Percentiles rank a stretch among this genome's conserved stretches.
Conservation (phyloP, 2,797 vertebrate species). For the Hirundo rustica region DNA sequence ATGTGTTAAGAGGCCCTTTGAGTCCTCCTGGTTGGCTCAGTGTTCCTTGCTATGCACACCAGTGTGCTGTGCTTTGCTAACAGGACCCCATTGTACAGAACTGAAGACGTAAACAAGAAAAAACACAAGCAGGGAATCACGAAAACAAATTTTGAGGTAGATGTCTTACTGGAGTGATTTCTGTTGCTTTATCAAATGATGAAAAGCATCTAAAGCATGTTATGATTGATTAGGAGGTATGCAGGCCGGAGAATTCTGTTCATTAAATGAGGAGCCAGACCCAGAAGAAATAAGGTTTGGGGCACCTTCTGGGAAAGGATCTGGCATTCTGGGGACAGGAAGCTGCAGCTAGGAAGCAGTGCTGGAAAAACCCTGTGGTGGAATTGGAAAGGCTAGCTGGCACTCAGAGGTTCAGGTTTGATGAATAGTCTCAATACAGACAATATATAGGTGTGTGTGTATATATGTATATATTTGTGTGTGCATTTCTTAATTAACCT, state of each 20-base stretch:
- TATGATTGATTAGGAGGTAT: not conserved
- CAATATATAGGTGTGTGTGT: not conserved
- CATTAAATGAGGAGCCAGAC: not conserved
- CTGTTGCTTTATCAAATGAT: not conserved
- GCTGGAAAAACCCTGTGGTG: not conserved
- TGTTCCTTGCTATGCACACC: not conserved
- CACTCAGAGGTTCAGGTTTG: not conserved
- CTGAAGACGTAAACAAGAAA: not conserved
- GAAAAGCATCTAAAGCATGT: not conserved
- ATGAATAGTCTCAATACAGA: not conserved
- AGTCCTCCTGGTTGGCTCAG: slow-evolving; percentile 22
- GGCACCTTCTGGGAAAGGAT: not conserved
- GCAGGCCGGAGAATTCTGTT: not conserved
- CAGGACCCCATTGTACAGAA: not conserved
- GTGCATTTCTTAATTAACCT: not conserved
- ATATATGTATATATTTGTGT: fast-evolving
- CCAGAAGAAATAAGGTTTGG: not conserved
- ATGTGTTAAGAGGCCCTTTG: slow-evolving; percentile 25
- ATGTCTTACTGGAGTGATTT: not conserved
- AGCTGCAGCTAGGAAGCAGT: not conserved
- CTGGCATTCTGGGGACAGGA: not conserved
- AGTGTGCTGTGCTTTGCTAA: not conserved
- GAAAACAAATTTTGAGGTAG: not conserved
- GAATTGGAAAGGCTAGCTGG: not conserved
- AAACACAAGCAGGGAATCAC: not conserved